Evolutionary conservation across 2,797 vertebrate species (phyloP), one percentile per base, ranked within the genome.

Genomic region (Tragelaphus oryx): DNA sequence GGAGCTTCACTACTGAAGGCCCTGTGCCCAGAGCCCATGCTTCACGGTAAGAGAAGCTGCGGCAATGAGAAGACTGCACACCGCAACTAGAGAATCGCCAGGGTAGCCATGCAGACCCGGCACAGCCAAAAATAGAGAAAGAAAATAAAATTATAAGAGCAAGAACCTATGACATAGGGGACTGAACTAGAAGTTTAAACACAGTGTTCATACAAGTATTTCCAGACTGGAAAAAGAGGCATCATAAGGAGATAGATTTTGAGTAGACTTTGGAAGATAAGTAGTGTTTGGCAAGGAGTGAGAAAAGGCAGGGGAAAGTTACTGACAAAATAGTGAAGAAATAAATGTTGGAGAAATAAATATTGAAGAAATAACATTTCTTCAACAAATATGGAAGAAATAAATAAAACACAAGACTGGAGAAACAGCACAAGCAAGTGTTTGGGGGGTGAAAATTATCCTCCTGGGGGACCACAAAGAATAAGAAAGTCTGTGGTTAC

Each of bases 61-160:
- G 1, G n/a, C 62, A 2, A 8, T 0, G 8, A 33, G 60, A 2
- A 9, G 62, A 4, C 14, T 33, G 16, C 4, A 0, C 8, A 8
- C 62, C 5, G 8, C 62, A 33, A 1, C n/a, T 8, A 2, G 62
- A 4, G 62, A 9, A 20, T 2, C n/a, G 8, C 62, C 17, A 4
- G 62, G 8, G n/a, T 16, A 33, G 62, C 17, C 8, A 10, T 3
- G n/a, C 20, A 33, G 62, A 37, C 17, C 62, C n/a, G 3, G 62
- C n/a, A 1, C 17, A 20, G 62, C 62, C 62, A 5, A 9, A 10
- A 20, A 2, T 0, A 20, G 62, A 37, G 8, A 37, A 8, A 22
- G 1, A 22, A 33, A 20, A n/a, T 2, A 4, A 3, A 20, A 62
- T 17, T 3, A 5, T 0, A 5, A 89, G 74, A 79, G 54, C 24